Evolutionary conservation across 2,888 invertebrate species (phyloP).

Genomic region (Volucella inflata): DNA sequence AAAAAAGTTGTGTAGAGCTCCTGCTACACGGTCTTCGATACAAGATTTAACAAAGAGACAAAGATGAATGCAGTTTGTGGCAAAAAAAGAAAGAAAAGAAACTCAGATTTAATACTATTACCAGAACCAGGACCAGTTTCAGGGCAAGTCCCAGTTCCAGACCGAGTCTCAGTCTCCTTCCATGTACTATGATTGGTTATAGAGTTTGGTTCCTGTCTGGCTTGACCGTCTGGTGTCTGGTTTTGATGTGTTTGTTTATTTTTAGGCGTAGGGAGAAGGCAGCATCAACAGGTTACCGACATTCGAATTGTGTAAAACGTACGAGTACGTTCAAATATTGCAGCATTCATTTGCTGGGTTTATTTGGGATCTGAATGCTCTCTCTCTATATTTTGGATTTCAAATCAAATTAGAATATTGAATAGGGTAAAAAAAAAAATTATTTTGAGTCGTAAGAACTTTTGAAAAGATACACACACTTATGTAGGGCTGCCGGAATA

Average conservation of each 20-base stretch:
- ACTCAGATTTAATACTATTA: background rate
- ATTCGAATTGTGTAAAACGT: constrained; percentile 8
- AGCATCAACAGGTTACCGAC: constrained; percentile 48
- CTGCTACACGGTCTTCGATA: constrained; percentile 7
- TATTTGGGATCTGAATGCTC: background rate
- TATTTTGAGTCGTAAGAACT: too few relatives aligned
- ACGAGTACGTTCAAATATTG: background rate
- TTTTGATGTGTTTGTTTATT: background rate
- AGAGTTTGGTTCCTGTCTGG: constrained; percentile 29
- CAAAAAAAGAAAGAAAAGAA: background rate
- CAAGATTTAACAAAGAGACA: constrained; percentile 10
- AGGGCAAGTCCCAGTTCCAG: too few relatives aligned
- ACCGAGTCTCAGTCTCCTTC: too few relatives aligned
- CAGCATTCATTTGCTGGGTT: constrained; percentile 8
- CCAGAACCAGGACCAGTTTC: too few relatives aligned
- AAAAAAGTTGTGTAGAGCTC: constrained; percentile 28
- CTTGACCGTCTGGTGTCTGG: constrained; percentile 35
- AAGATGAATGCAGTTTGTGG: background rate
- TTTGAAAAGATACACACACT: too few relatives aligned
- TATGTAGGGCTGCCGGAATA: too few relatives aligned
- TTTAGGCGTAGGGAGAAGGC: background rate
- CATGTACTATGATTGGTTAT: background rate
- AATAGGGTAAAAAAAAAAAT: too few relatives aligned
- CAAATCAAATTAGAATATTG: background rate
- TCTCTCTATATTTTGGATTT: constrained; percentile 3